A percentile compares a stretch with the other conserved stretches of the same genome.
These are phyloP conservation scores for Endotricha flammealis DNA, from an alignment of 2,888 invertebrate genomes.

Conservation along the genomic window DNA sequence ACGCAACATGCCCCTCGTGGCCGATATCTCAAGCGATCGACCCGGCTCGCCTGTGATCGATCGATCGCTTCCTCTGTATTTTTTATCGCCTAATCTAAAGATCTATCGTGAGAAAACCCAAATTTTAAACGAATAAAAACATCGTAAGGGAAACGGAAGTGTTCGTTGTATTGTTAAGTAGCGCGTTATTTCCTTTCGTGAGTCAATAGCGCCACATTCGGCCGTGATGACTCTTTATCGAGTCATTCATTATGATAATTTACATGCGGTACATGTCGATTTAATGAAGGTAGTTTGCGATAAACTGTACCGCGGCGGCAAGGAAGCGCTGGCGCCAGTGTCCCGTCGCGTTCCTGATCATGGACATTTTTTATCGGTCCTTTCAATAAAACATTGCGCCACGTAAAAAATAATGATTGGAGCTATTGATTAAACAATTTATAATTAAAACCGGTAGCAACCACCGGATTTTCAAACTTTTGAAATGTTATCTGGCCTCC, in stretches of 20 bases:
- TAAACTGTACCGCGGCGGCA: slow-evolving; percentile 21
- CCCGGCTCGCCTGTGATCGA: slow-evolving; percentile 34
- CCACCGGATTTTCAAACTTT: slow-evolving; percentile 73
- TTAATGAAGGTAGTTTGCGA: slow-evolving; percentile 32
- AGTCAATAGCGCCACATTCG: slow-evolving; percentile 49
- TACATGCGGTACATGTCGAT: slow-evolving; percentile 37
- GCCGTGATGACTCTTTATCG: slow-evolving; percentile 54
- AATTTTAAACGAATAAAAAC: slow-evolving; percentile 44
- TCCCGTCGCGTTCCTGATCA: slow-evolving; percentile 13
- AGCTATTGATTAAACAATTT: slow-evolving; percentile 52
- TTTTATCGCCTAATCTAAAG: slow-evolving; percentile 42
- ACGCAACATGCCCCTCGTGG: slow-evolving; percentile 44
- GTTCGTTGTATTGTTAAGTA: slow-evolving; percentile 56
- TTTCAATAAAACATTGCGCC: slow-evolving; percentile 20
- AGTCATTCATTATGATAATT: slow-evolving; percentile 55
- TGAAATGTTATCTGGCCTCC: slow-evolving; percentile 77
- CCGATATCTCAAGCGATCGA: slow-evolving; percentile 46
- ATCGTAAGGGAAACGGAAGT: slow-evolving; percentile 64
- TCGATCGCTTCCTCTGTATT: slow-evolving; percentile 46
- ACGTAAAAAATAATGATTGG: slow-evolving; percentile 36
- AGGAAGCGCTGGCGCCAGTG: slow-evolving; percentile 8
- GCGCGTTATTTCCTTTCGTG: slow-evolving; percentile 63
- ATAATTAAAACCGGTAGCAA: slow-evolving; percentile 62
- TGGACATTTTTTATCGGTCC: not conserved
- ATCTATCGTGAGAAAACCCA: slow-evolving; percentile 57